Percentiles rank a stretch among this genome's conserved stretches.
Evolutionary conservation across 2,797 vertebrate species (phyloP).

Genomic region (Oreochromis grahami): DNA sequence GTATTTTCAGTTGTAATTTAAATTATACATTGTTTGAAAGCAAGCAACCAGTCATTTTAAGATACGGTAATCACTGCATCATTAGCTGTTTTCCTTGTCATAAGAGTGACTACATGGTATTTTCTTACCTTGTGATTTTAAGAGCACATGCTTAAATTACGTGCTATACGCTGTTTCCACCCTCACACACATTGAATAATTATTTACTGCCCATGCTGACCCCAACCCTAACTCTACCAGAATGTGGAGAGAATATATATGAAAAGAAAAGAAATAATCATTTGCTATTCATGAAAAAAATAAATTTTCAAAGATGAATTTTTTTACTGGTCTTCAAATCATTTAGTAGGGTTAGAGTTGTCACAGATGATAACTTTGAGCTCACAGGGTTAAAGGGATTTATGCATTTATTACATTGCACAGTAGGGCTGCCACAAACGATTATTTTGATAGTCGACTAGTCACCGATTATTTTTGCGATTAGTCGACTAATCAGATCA

Average conservation of each 20-base stretch:
- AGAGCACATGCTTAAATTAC: background rate
- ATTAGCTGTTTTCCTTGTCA: background rate
- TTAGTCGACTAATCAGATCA: too few relatives aligned
- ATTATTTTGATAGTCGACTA: too few relatives aligned
- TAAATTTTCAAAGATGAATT: background rate
- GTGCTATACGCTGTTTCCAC: background rate
- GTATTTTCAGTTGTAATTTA: background rate
- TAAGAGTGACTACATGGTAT: rapidly evolving
- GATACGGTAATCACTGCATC: background rate
- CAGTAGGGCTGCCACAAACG: too few relatives aligned
- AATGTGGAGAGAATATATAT: background rate
- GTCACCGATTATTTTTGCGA: too few relatives aligned
- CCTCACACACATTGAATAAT: background rate
- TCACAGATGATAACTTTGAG: background rate
- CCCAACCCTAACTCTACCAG: background rate
- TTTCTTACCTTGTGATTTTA: background rate
- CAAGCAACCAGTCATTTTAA: background rate
- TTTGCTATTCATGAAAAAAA: background rate
- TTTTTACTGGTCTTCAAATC: background rate
- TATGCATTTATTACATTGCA: background rate
- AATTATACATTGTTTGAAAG: background rate
- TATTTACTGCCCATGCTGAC: background rate
- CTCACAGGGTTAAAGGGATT: background rate
- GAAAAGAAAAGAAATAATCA: background rate
- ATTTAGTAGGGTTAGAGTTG: background rate